Base-by-base conservation (phyloP, 2,113 vertebrate genomes). In the Bucco capensis region DNA sequence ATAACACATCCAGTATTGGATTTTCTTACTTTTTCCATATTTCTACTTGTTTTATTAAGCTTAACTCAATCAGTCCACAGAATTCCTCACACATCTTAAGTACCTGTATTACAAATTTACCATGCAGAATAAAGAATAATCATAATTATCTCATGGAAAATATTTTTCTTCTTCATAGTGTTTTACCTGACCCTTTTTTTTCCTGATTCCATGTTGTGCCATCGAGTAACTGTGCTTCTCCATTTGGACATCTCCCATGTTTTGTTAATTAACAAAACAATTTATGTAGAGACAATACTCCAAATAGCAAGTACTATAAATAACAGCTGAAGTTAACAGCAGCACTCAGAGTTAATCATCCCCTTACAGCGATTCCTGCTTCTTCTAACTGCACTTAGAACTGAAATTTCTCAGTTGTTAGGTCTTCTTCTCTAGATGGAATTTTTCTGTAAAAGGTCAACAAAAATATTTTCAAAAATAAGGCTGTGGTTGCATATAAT, bases 21-120 rank as follows among this genome's bases (percentile, higher is more conserved):
- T 94, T 94, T 94, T 92, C 87, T 92, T 81, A 51, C 16, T 76
- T 49, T 30, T 85, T 78, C 85, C 79, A 33, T 83, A 47, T 42
- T 89, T 75, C 79, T 88, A 64, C 64, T n/a, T 49, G 47, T 24
- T 69, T 50, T 80, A 62, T 83, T 88, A 92, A 92, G 61, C 28
- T 86, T 67, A 73, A 70, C 47, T 82, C 37, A 40, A 33, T 33
- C 25, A 30, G 46, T 37, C 53, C 71, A 38, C 40, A 84, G 49
- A 88, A 92, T 73, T 86, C 19, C 50, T 46, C 40, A 14, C 24
- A 16, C 35, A 65, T 58, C 70, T 81, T 72, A 69, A 16, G 42
- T 31, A 87, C 10, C 51, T 82, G 27, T 70, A 93, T 95, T 31
- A 47, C 23, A 61, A 57, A 71, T 77, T 25, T 38, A 66, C 17